Evolutionary conservation across 2,797 vertebrate species (phyloP).

Genomic region (Potorous gilbertii): DNA sequence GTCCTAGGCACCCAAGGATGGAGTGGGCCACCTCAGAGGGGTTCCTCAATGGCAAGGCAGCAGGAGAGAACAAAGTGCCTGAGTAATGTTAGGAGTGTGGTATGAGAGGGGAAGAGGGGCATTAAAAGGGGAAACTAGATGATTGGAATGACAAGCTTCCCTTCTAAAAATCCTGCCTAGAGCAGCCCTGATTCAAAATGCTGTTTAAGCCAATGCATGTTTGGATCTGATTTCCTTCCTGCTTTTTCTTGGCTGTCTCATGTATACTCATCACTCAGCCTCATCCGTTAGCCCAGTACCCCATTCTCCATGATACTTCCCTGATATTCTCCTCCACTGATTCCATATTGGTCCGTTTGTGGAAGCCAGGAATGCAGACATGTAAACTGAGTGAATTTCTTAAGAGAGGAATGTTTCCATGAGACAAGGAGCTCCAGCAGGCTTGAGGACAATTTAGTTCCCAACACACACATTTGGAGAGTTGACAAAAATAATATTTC

Average conservation of each 20-base stretch:
- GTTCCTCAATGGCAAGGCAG: background rate
- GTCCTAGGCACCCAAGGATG: background rate
- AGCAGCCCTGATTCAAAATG: background rate
- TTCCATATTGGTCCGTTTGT: constrained; percentile 61
- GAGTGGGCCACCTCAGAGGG: background rate
- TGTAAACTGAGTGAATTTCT: constrained; percentile 66
- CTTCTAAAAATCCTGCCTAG: background rate
- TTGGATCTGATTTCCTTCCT: background rate
- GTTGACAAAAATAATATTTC: constrained; percentile 62
- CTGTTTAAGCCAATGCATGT: background rate
- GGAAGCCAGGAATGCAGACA: constrained; percentile 64
- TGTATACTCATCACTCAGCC: background rate
- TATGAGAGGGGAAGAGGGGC: background rate
- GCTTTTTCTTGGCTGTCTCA: background rate
- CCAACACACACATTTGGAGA: constrained; percentile 71
- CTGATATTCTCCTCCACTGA: constrained; percentile 26
- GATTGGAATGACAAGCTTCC: background rate
- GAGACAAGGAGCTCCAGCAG: constrained; percentile 44
- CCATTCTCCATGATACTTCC: background rate
- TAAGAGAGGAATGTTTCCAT: constrained; percentile 51
- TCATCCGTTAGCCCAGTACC: background rate
- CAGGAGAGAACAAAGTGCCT: background rate
- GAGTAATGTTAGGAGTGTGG: background rate
- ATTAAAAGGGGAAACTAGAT: background rate
- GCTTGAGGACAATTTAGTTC: constrained; percentile 55